A percentile compares a stretch with the other conserved stretches of the same genome.
phyloP scores from a whole-genome alignment of 2,797 vertebrate species.

The Liasis olivaceus region DNA sequence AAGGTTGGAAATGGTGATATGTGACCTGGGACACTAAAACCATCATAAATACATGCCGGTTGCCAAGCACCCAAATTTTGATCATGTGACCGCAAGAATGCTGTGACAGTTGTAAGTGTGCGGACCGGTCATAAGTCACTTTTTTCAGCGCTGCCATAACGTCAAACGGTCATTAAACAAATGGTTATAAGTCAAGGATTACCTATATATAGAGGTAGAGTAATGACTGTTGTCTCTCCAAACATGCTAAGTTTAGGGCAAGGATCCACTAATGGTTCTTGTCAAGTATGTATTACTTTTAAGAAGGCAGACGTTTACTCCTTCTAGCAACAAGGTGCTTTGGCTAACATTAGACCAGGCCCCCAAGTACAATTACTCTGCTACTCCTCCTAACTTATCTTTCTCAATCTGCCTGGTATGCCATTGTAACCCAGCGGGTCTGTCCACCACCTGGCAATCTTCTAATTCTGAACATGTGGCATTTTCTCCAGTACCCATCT shows the following conservation, averaged over 20 bases:
- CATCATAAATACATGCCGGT: too few relatives aligned
- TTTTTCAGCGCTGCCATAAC: too few relatives aligned
- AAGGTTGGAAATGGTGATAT: too few relatives aligned
- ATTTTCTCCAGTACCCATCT: background rate
- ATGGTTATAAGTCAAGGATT: too few relatives aligned
- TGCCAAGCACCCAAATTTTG: too few relatives aligned
- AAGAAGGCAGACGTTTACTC: background rate
- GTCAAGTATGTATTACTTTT: background rate
- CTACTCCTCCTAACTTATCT: background rate
- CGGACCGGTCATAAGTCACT: too few relatives aligned
- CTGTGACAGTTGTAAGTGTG: too few relatives aligned
- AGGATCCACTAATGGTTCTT: background rate
- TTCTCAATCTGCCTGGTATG: background rate
- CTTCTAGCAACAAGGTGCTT: background rate
- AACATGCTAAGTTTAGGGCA: background rate
- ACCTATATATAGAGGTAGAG: background rate
- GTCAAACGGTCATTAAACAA: too few relatives aligned
- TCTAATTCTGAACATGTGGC: background rate
- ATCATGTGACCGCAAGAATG: too few relatives aligned
- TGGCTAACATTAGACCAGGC: background rate
- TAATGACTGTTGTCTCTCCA: background rate
- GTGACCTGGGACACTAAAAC: too few relatives aligned
- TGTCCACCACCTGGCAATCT: background rate
- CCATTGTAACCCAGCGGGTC: background rate
- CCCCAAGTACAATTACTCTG: background rate